Conservation (phyloP, 2,113 vertebrate species). For the Gallinago media region DNA sequence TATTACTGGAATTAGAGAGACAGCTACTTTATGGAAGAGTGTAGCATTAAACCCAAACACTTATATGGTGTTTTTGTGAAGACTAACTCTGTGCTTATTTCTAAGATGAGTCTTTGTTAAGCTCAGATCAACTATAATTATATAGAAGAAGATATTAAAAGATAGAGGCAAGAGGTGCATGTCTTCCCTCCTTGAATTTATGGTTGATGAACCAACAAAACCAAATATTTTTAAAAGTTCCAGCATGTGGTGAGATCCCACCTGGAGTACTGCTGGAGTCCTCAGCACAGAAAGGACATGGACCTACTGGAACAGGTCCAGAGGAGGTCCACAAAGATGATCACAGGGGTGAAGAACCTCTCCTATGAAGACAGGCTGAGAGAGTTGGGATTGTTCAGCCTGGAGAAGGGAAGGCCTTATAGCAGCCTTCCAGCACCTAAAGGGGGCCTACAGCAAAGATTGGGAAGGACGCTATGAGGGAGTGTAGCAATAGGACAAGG, state of each 20-base stretch:
- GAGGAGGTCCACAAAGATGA: too few relatives aligned
- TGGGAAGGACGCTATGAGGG: too few relatives aligned
- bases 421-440: too few relatives aligned
- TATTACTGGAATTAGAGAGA: background rate
- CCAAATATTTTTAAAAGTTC: background rate
- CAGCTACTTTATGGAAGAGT: background rate
- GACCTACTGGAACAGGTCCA: too few relatives aligned
- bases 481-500: too few relatives aligned
- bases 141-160: background rate
- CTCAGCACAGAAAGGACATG: too few relatives aligned
- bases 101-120: background rate
- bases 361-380: too few relatives aligned
- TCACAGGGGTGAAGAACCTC: too few relatives aligned
- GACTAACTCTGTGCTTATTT: background rate
- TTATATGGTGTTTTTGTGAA: background rate
- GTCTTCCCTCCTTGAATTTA: background rate
- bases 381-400: too few relatives aligned
- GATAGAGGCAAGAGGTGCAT: background rate
- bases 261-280: too few relatives aligned
- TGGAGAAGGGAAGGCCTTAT: too few relatives aligned
- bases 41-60: background rate
- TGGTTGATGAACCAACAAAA: background rate
- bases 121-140: background rate
- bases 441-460: too few relatives aligned
- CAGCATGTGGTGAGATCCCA: background rate